Evolutionary conservation across 2,888 invertebrate genomes (phyloP).

Genomic region (Gastrophysa polygoni): DNA sequence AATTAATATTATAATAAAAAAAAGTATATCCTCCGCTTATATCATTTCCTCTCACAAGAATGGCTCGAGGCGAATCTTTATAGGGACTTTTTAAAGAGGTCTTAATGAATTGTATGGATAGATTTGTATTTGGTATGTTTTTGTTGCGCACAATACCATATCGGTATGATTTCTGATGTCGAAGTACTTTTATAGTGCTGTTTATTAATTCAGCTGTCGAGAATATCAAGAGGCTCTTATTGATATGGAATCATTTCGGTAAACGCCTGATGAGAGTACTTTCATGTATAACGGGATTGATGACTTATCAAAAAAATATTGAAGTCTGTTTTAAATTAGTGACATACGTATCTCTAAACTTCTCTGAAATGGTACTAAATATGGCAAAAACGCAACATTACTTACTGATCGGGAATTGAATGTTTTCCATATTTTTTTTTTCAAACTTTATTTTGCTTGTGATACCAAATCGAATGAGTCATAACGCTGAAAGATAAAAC

Average conservation of each 20-base stretch:
- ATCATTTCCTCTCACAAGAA: constrained; percentile 22
- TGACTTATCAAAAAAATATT: too few species aligned
- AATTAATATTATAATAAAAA: too few species aligned
- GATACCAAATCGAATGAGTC: too few species aligned
- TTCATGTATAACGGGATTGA: neutral
- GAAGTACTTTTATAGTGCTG: neutral
- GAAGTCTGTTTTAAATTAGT: too few species aligned
- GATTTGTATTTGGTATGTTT: neutral
- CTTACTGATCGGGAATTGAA: too few species aligned
- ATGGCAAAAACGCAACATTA: too few species aligned
- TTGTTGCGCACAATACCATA: neutral
- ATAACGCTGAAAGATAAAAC: too few species aligned
- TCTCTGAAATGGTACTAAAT: too few species aligned
- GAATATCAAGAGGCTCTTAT: neutral
- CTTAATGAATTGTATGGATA: neutral
- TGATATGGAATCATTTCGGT: neutral
- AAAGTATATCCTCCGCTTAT: too few species aligned
- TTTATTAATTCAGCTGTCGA: neutral
- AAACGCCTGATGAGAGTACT: neutral
- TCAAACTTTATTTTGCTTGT: too few species aligned
- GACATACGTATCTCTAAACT: too few species aligned
- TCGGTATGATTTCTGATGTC: neutral
- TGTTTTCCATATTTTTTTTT: too few species aligned
- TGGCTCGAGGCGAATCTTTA: constrained; percentile 1
- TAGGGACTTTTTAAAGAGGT: neutral